Conservation (phyloP, 1,140 invertebrate species). For the Drosophila fuyamai region DNA sequence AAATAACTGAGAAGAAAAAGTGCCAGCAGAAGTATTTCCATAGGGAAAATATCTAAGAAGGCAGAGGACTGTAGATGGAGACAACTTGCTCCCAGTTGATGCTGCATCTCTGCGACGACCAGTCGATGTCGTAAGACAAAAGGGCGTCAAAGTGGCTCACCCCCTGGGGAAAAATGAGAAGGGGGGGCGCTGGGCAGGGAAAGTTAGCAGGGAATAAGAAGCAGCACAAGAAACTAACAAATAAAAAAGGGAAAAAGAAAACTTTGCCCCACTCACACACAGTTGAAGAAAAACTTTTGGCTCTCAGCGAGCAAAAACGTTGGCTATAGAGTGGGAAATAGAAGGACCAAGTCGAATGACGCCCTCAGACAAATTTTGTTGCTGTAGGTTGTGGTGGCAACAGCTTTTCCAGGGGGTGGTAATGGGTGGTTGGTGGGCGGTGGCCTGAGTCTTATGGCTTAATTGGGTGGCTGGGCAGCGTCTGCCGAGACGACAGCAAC, state of each 20-base stretch:
- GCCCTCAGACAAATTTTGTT: slow-evolving; percentile 78
- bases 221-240: slow-evolving; percentile 38
- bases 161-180: background rate
- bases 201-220: slow-evolving; percentile 27
- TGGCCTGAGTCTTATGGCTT: slow-evolving; percentile 71
- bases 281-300: slow-evolving; percentile 23
- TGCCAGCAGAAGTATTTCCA: slow-evolving; percentile 5
- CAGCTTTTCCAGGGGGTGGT: slow-evolving; percentile 12
- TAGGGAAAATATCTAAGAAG: background rate
- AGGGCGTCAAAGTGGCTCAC: slow-evolving; percentile 36
- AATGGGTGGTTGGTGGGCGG: background rate
- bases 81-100: slow-evolving; percentile 15
- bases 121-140: slow-evolving; percentile 57
- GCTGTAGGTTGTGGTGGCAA: slow-evolving; percentile 77
- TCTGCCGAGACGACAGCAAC: slow-evolving; percentile 67
- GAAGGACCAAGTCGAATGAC: slow-evolving; percentile 38
- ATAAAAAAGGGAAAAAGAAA: slow-evolving; percentile 28
- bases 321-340: slow-evolving; percentile 1
- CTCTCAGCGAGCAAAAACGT: background rate
- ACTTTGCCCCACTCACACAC: slow-evolving; percentile 19
- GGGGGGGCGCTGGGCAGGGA: slow-evolving; percentile 5
- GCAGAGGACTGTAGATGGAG: background rate
- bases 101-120: slow-evolving; percentile 23
- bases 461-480: slow-evolving; percentile 80
- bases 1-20: slow-evolving; percentile 1